A percentile compares a stretch with the other conserved stretches of the same genome.
These are phyloP conservation scores for Dysmachus trigonus DNA, from an alignment of 2,888 invertebrate genomes.

Conservation along the genomic window DNA sequence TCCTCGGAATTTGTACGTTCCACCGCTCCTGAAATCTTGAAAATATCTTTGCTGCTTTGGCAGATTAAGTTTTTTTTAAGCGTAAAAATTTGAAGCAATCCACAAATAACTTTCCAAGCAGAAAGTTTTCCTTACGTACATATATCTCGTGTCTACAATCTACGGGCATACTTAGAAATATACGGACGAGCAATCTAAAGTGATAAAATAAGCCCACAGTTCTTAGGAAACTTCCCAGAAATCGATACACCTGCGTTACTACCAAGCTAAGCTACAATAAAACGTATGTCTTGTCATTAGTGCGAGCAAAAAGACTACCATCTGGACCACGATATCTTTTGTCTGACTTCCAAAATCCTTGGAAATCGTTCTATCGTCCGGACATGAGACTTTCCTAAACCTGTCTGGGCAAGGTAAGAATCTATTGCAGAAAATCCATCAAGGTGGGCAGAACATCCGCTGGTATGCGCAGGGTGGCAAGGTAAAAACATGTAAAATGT, in stretches of 20 bases:
- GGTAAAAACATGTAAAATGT: conserved; percentile 34
- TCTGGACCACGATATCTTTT: conserved; percentile 3
- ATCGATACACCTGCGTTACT: background rate
- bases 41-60: background rate
- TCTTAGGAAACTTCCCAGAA: background rate
- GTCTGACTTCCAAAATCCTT: conserved; percentile 11
- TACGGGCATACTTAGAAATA: background rate
- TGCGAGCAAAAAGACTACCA: conserved; percentile 12
- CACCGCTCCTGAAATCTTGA: background rate
- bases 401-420: conserved; percentile 15
- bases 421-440: conserved; percentile 31
- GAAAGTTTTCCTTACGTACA: background rate
- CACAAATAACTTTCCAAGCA: background rate
- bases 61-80: conserved; percentile 13
- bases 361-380: background rate
- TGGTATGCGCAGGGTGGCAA: background rate
- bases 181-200: background rate
- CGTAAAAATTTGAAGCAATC: background rate
- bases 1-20: background rate
- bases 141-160: background rate
- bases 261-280: background rate
- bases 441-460: conserved; percentile 1
- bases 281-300: conserved; percentile 23
- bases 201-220: background rate
- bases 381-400: background rate